Conservation (phyloP, 2,888 invertebrate genomes). For the Lottia scabra region DNA sequence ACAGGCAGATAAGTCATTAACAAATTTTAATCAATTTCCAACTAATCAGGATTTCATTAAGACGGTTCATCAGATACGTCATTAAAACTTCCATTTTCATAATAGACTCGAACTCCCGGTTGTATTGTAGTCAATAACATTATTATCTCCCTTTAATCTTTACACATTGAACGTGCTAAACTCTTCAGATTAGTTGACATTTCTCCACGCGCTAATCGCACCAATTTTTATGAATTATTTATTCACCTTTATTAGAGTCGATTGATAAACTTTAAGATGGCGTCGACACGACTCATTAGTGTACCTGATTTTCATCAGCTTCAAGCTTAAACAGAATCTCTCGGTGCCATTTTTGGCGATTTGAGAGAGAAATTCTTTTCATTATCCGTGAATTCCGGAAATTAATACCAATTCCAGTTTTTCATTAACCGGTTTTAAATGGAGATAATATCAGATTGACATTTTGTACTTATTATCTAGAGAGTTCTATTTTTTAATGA, state of each 20-base stretch:
- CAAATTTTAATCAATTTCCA: too few species aligned
- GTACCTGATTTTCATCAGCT: not conserved
- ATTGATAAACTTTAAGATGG: too few species aligned
- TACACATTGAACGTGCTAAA: not conserved
- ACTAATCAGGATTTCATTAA: too few species aligned
- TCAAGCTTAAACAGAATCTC: not conserved
- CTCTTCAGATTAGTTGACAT: constrained; percentile 3
- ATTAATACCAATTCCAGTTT: constrained; percentile 1
- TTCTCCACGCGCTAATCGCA: not conserved
- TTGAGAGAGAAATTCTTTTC: not conserved
- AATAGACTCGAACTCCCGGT: not conserved
- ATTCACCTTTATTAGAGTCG: not conserved
- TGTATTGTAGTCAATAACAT: not conserved
- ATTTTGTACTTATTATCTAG: not conserved
- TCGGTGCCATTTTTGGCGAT: not conserved
- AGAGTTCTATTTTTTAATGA: too few species aligned
- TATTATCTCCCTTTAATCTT: not conserved
- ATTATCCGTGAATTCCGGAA: constrained; percentile 3
- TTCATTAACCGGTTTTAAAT: not conserved
- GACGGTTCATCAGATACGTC: too few species aligned
- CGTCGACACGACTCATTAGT: too few species aligned
- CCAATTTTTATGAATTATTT: not conserved
- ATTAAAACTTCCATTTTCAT: too few species aligned
- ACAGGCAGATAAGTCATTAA: too few species aligned
- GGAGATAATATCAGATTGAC: not conserved